Evolutionary conservation across 2,113 vertebrate species (phyloP).

Genomic region (Panurus biarmicus): DNA sequence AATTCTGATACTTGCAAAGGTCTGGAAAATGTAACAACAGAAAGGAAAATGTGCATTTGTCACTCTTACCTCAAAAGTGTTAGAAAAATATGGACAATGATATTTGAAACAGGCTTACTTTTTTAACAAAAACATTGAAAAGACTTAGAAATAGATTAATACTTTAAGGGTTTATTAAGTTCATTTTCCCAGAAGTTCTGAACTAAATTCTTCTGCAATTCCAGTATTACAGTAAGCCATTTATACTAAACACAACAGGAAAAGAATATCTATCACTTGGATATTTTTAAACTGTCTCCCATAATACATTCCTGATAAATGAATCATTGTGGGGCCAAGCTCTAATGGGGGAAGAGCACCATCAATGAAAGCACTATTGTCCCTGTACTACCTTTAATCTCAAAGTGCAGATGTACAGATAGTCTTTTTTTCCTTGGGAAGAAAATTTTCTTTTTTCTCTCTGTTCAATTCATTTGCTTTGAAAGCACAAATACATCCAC

Average conservation of each 20-base stretch:
- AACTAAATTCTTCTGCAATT: conserved; percentile 54
- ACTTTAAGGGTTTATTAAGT: conserved; percentile 7
- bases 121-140: neutral
- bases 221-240: conserved; percentile 68
- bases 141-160: conserved; percentile 19
- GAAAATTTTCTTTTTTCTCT: neutral
- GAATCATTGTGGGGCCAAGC: neutral
- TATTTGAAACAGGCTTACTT: neutral
- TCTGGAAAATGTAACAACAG: neutral
- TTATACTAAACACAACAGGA: conserved; percentile 61
- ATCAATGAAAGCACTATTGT: conserved; percentile 28
- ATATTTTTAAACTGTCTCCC: conserved; percentile 58
- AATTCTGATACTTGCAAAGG: neutral
- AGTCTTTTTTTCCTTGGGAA: neutral
- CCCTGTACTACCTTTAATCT: conserved; percentile 1
- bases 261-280: conserved; percentile 58
- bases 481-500: neutral
- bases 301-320: conserved; percentile 59
- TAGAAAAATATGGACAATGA: neutral
- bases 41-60: neutral
- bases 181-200: conserved; percentile 68
- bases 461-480: neutral
- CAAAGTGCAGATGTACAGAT: neutral
- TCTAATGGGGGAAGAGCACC: neutral
- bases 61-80: neutral